Base-by-base conservation (phyloP, 2,113 vertebrate species). In the Odontesthes bonariensis region DNA sequence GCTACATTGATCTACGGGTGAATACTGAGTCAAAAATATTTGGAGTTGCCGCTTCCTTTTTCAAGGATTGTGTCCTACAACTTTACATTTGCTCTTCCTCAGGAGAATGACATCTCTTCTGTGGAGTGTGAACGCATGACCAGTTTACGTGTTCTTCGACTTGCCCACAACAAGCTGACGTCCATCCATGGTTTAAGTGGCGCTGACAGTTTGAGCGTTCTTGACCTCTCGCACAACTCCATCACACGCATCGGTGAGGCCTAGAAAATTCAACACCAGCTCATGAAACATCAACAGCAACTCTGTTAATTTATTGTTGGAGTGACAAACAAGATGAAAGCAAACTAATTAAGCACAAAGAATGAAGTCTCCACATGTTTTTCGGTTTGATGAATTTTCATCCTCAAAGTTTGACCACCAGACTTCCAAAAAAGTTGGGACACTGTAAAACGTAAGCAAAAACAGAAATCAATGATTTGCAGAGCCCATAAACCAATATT, bases 181-280 rank as follows among this genome's bases (percentile, higher is more conserved):
- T 97, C 95, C 65, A 81, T 97, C 83, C 95, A 92, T 52, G 98
- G 97, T 51, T 86, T 99, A 79, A 91, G 88, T 49, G 95, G 93
- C n/a, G 96, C 95, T 58, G 92, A 80, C 72, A 96, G 94, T 88
- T 82, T 99, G 54, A 87, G 85, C 5, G 86, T 89, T 74, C 95
- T 99, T 66, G 96, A 99, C 77, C 83, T 99, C 40, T 98, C 98
- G 1, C 84, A 96, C 85, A 99, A 99, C 77, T 95, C 84, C 90
- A 95, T 99, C 86, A 96, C 94, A 13, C 94, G 95, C 82, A 94
- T 99, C 59, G 95, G 98, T 99, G 93, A 96, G 96, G 42, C 8
- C 10, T 14, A 6, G 6, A 23, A 22, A 13, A 52, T 1, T 6
- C 3, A 12, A 19, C 16, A 5, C 14, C 27, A 20, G 2, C 16